A percentile compares a stretch with the other conserved stretches of the same genome.
Evolutionary conservation across 2,888 invertebrate genomes (phyloP).

Genomic region (Lamellibrachia satsuma): DNA sequence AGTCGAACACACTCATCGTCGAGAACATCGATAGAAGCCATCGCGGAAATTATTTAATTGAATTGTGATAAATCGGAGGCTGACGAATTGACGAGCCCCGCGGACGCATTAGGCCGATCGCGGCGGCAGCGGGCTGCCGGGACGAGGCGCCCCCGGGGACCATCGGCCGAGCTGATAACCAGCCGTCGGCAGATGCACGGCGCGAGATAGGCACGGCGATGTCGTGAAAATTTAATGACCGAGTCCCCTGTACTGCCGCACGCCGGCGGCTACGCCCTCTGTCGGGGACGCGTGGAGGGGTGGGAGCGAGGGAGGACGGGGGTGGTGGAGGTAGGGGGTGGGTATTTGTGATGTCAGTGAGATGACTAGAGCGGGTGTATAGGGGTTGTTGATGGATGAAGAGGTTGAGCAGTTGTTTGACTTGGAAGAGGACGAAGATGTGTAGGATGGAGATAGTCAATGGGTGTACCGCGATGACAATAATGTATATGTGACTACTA

Average conservation of each 20-base stretch:
- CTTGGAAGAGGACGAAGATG: no score
- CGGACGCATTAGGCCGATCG: background rate
- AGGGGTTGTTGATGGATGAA: background rate
- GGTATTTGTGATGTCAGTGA: background rate
- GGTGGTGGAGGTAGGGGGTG: background rate
- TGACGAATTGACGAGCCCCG: background rate
- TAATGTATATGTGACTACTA: no score
- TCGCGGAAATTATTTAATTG: slow-evolving; percentile 17
- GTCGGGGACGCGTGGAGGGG: background rate
- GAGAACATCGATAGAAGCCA: background rate
- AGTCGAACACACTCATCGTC: background rate
- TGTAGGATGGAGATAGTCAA: no score
- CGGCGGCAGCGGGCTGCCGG: background rate
- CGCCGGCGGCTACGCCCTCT: background rate
- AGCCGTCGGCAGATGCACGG: slow-evolving; percentile 13
- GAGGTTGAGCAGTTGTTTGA: no score
- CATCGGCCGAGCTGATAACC: background rate
- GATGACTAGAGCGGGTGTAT: background rate
- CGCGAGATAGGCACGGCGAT: background rate
- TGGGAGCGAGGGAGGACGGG: background rate
- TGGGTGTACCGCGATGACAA: no score
- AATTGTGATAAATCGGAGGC: slow-evolving; percentile 13
- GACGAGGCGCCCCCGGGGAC: background rate
- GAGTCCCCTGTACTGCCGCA: background rate
- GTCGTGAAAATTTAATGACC: slow-evolving; percentile 9